These are phyloP conservation scores for Melanargia galathea DNA, from an alignment of 2,888 invertebrate genomes.

Conservation along the genomic window DNA sequence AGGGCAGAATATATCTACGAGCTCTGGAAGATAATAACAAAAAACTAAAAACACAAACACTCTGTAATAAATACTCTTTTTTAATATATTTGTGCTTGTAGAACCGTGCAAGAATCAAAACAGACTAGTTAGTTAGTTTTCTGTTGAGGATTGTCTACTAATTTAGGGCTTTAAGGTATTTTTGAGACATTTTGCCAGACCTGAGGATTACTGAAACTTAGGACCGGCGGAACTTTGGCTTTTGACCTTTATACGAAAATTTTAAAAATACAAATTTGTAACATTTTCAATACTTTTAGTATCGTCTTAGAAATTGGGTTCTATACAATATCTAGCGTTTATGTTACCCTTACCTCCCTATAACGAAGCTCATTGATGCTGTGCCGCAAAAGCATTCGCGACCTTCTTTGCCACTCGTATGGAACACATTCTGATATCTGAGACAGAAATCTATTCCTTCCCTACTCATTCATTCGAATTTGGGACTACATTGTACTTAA, in stretches of 20 bases:
- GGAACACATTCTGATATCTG: slow-evolving; percentile 71
- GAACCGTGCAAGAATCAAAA: too few relatives aligned
- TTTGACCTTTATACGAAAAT: slow-evolving; percentile 32
- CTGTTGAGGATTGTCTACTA: too few relatives aligned
- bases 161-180: too few relatives aligned
- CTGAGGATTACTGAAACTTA: neutral
- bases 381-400: slow-evolving; percentile 63
- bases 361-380: slow-evolving; percentile 76
- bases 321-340: slow-evolving; percentile 68
- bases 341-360: slow-evolving; percentile 77
- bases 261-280: slow-evolving; percentile 79
- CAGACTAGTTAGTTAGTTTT: too few relatives aligned
- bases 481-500: slow-evolving; percentile 16
- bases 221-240: neutral
- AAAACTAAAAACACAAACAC: too few relatives aligned
- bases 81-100: too few relatives aligned
- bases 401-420: slow-evolving; percentile 54
- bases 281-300: slow-evolving; percentile 78
- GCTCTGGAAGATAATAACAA: too few relatives aligned
- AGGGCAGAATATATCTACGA: too few relatives aligned
- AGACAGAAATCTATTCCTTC: slow-evolving; percentile 56
- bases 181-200: neutral
- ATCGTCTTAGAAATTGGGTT: slow-evolving; percentile 73
- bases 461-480: slow-evolving; percentile 21
- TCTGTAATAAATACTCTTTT: too few relatives aligned